Evolutionary conservation across 2,888 invertebrate species (phyloP).

Genomic region (Scrobipalpa costella): DNA sequence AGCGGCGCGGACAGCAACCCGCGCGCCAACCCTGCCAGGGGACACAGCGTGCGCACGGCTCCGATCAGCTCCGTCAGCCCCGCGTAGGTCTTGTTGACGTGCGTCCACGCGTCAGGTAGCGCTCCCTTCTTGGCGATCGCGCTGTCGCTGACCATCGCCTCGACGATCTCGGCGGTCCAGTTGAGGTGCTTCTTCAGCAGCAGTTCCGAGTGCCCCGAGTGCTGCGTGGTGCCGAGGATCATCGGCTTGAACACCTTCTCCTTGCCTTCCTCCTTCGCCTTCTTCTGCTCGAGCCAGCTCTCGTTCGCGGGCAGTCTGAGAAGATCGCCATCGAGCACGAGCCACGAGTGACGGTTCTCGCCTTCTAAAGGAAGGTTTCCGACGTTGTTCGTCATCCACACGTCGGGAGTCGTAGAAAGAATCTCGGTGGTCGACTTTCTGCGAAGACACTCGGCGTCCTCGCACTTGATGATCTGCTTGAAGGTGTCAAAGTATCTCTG

Average conservation of each 20-base stretch:
- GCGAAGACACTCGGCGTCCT: conserved; percentile 81
- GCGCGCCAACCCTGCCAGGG: conserved; percentile 85
- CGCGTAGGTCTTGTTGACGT: conserved; percentile 85
- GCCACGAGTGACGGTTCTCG: conserved; percentile 86
- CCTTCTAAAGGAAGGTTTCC: conserved; percentile 84
- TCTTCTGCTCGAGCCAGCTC: conserved; percentile 79
- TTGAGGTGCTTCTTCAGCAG: conserved; percentile 82
- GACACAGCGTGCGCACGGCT: conserved; percentile 90
- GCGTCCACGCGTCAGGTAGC: conserved; percentile 82
- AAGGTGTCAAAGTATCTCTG: conserved; percentile 83
- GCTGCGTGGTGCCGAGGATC: conserved; percentile 88
- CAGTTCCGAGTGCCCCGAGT: conserved; percentile 84
- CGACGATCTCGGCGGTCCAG: conserved; percentile 85
- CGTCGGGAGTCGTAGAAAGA: conserved; percentile 85
- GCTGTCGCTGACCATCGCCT: conserved; percentile 83
- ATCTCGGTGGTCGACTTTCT: conserved; percentile 79
- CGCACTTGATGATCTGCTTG: conserved; percentile 79
- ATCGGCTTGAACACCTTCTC: conserved; percentile 76
- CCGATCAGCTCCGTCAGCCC: conserved; percentile 88
- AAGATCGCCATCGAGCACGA: conserved; percentile 87
- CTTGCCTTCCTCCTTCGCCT: conserved; percentile 64
- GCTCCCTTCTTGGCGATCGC: conserved; percentile 83
- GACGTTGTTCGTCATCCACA: conserved; percentile 83
- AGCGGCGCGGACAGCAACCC: conserved; percentile 84
- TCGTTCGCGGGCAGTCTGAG: conserved; percentile 85